Evolutionary conservation across 2,797 vertebrate genomes (phyloP), one percentile per base, ranked within the genome.

Genomic region (Corythornis leucogaster): DNA sequence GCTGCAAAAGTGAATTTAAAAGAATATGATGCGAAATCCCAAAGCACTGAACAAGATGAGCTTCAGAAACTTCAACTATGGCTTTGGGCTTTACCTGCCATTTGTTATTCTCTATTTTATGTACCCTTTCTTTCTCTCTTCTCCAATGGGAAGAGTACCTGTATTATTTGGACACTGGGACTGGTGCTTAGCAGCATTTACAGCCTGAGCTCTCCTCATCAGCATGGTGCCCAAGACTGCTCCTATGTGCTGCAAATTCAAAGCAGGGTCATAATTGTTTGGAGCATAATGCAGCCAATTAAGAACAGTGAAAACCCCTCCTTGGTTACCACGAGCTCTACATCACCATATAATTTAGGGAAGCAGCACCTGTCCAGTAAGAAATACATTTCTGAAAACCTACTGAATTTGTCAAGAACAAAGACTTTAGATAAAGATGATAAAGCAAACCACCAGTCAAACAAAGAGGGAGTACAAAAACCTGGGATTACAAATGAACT

Each of bases 341-440:
- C 50, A 85, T 74, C 71, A 87, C 35, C 45, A 45, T 22, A 46
- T n/a, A 88, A 88, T 89, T 80, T 33, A 73, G 57, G 28, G 22
- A 55, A 80, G 71, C 69, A 94, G 51, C 54, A 78, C 18, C 40
- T 78, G 45, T 64, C 25, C 7, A 3, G 58, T 12, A 74, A 88
- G 70, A 90, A 85, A 93, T 3, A 20, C 0, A 42, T 38, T 85
- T 80, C 73, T 59, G 21, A 81, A 95, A 91, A 69, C 30, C 71
- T 30, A 69, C 5, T 66, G 43, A 66, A 93, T 85, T 82, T 45
- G 18, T 45, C 21, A 42, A 6, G n/a, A 55, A 42, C 45, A 59
- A 51, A 78, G 88, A 90, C 12, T 92, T 92, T 19, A 80, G 73
- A 83, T 92, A 73, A 87, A 94, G 83, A 78, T 45, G 16, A 78